These are phyloP conservation scores for Standfussiana lucernea DNA, from an alignment of 2,888 invertebrate species.

Conservation along the genomic window DNA sequence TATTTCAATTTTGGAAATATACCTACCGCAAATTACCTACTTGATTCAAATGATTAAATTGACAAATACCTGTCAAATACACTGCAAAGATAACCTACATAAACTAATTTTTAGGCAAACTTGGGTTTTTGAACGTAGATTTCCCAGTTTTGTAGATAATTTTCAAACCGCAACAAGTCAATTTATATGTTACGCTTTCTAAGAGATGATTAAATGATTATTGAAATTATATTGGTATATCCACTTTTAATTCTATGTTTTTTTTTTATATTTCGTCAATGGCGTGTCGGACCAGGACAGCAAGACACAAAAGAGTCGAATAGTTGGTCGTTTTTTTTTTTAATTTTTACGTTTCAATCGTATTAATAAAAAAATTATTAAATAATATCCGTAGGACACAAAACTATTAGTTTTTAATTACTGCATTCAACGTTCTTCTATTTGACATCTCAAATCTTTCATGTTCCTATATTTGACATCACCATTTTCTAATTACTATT, in stretches of 20 bases:
- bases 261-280: not conserved
- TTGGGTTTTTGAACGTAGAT: conserved; percentile 5
- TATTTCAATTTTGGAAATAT: not conserved
- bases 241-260: not conserved
- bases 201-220: not conserved
- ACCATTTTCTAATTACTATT: not conserved
- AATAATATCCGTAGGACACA: not conserved
- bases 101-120: not conserved
- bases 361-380: not conserved
- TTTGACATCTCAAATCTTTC: not conserved
- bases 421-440: not conserved
- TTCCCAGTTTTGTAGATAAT: conserved; percentile 3
- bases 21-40: not conserved
- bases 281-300: not conserved
- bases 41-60: not conserved
- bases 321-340: not conserved
- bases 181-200: not conserved
- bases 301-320: not conserved
- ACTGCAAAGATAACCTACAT: not conserved
- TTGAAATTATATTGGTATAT: too few species aligned
- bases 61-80: not conserved
- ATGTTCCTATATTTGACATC: not conserved
- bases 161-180: conserved; percentile 7
- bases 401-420: conserved; percentile 8
- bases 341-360: not conserved